Evolutionary conservation across 1,140 invertebrate genomes (phyloP).

Genomic region (Tetranychus cinnabarinus): DNA sequence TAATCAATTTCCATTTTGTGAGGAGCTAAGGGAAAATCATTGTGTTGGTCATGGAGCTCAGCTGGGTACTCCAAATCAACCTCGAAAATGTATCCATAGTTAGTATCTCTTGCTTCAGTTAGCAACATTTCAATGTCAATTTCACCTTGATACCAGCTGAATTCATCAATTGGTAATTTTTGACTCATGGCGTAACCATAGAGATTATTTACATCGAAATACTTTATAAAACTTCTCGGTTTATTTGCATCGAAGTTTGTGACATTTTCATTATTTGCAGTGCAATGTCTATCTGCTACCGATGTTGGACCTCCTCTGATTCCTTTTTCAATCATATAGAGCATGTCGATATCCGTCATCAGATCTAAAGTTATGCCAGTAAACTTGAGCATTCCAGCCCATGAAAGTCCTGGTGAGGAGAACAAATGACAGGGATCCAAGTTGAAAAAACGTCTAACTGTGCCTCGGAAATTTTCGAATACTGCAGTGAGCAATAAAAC

Average conservation of each 20-base stretch:
- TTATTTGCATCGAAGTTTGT: not conserved
- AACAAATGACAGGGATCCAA: too few species aligned
- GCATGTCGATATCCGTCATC: constrained; percentile 6
- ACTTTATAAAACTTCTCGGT: constrained; percentile 13
- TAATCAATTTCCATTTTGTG: constrained; percentile 7
- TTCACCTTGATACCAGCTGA: too few species aligned
- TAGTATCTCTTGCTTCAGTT: not conserved
- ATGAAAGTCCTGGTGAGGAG: too few species aligned
- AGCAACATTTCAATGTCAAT: not conserved
- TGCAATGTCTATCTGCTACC: not conserved
- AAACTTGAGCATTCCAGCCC: too few species aligned
- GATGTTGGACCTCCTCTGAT: not conserved
- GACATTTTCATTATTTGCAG: not conserved
- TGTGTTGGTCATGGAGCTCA: constrained; percentile 15
- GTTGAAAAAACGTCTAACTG: too few species aligned
- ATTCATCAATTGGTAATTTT: too few species aligned
- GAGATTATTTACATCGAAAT: constrained; percentile 3
- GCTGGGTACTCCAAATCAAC: constrained; percentile 10
- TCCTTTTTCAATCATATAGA: constrained; percentile 16
- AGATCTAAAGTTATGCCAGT: too few species aligned
- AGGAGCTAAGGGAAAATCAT: constrained; percentile 21
- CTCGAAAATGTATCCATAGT: constrained; percentile 11
- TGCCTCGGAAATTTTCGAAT: not conserved
- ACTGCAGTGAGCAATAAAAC: not conserved
- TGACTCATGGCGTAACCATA: too few species aligned